Evolutionary conservation across 2,797 vertebrate species (phyloP).

Genomic region (Loriculus beryllinus): DNA sequence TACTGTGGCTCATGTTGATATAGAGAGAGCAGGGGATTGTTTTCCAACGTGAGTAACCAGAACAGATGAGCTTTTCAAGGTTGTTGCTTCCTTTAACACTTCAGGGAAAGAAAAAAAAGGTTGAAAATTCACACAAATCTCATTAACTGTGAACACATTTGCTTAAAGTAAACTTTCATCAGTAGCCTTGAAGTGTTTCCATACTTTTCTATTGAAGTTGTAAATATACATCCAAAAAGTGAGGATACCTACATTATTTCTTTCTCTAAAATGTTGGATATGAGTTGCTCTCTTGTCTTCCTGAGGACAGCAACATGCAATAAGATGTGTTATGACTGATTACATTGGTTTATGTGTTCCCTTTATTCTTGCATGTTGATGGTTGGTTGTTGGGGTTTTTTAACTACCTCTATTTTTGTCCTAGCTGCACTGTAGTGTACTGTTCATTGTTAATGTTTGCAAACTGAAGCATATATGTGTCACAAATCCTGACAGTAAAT

Average conservation of each 20-base stretch:
- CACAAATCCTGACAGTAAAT: conserved; percentile 75
- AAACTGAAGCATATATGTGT: conserved; percentile 62
- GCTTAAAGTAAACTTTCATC: conserved; percentile 48
- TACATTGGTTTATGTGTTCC: background rate
- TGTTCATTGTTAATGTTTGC: conserved; percentile 56
- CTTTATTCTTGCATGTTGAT: background rate
- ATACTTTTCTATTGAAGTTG: background rate
- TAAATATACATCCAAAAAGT: background rate
- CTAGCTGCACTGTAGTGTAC: background rate
- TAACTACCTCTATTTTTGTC: conserved; percentile 54
- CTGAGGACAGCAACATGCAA: background rate
- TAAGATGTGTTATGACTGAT: background rate
- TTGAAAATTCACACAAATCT: conserved; percentile 58
- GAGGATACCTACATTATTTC: background rate
- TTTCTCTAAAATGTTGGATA: background rate
- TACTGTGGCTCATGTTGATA: background rate
- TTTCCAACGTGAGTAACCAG: conserved; percentile 44
- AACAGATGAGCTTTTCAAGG: conserved; percentile 74
- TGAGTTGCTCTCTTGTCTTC: background rate
- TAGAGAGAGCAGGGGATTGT: background rate
- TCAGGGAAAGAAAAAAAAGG: conserved; percentile 24
- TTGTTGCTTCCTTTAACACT: conserved; percentile 51
- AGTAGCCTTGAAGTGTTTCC: conserved; percentile 47
- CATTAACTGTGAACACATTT: conserved; percentile 58
- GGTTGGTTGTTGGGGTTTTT: background rate